Evolutionary conservation across 2,113 vertebrate species (phyloP).

Genomic region (Oncorhynchus gorbuscha): DNA sequence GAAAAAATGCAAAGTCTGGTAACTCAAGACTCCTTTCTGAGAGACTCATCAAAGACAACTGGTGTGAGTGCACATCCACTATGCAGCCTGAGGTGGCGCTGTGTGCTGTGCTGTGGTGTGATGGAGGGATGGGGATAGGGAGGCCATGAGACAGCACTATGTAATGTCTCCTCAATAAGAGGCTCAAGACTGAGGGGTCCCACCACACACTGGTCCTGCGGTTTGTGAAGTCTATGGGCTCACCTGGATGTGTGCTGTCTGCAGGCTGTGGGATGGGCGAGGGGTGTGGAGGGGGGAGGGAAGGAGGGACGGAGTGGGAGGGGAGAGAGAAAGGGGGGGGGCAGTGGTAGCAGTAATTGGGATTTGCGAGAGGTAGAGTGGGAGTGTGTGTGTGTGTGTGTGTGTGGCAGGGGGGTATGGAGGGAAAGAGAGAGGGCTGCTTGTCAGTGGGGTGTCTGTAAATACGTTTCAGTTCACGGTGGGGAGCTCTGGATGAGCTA

Average conservation of each 20-base stretch:
- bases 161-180: no score
- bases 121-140: no score
- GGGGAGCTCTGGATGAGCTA: constrained; percentile 8
- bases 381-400: constrained; percentile 6
- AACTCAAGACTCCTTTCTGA: neutral
- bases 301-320: constrained; percentile 11
- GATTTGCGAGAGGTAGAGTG: neutral
- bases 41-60: neutral
- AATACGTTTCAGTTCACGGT: constrained; percentile 36
- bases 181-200: neutral
- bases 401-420: neutral
- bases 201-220: no score
- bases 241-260: neutral
- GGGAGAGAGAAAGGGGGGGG: constrained; percentile 18
- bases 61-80: neutral
- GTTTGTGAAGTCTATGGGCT: no score
- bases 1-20: no score
- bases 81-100: neutral
- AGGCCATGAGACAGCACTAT: neutral
- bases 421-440: constrained; percentile 1
- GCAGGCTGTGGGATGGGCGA: neutral
- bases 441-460: constrained; percentile 31
- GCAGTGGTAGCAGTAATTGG: neutral
- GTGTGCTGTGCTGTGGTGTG: neutral
- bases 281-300: constrained; percentile 43